Conservation (phyloP, 2,113 vertebrate genomes). For the Psettodes erumei region DNA sequence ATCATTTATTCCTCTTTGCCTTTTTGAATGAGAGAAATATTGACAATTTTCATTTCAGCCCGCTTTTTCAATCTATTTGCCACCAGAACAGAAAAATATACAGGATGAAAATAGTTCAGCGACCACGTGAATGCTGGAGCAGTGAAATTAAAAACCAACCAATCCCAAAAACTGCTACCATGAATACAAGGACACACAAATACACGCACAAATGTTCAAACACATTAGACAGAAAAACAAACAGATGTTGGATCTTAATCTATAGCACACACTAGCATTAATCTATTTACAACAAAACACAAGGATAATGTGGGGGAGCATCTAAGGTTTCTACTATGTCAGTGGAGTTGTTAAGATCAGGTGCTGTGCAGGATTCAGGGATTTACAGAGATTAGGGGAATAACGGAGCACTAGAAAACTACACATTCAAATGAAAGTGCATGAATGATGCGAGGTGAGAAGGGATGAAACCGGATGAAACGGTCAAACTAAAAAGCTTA, state of each 20-base stretch:
- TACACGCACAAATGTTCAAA: conserved; percentile 57
- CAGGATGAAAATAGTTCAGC: neutral
- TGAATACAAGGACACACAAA: conserved; percentile 38
- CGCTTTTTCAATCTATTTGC: neutral
- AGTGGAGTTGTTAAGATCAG: conserved; percentile 58
- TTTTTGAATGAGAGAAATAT: neutral
- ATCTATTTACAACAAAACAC: conserved; percentile 54
- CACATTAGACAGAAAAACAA: conserved; percentile 59
- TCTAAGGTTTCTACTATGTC: conserved; percentile 63
- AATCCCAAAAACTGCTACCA: conserved; percentile 7
- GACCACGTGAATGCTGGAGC: conserved; percentile 13
- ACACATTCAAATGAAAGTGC: conserved; percentile 70
- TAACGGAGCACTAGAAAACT: conserved; percentile 61
- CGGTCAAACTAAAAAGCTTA: conserved; percentile 66
- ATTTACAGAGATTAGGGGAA: conserved; percentile 62
- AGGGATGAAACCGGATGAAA: conserved; percentile 62
- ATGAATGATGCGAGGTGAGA: conserved; percentile 59
- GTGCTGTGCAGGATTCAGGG: conserved; percentile 62
- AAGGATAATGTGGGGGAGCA: conserved; percentile 63
- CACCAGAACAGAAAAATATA: neutral
- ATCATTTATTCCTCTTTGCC: conserved; percentile 10
- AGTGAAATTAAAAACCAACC: conserved; percentile 21
- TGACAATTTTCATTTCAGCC: neutral
- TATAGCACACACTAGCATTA: conserved; percentile 39
- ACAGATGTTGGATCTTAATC: conserved; percentile 67